Evolutionary conservation across 2,888 invertebrate species (phyloP).

Genomic region (Stenoptilia bipunctidactyla): DNA sequence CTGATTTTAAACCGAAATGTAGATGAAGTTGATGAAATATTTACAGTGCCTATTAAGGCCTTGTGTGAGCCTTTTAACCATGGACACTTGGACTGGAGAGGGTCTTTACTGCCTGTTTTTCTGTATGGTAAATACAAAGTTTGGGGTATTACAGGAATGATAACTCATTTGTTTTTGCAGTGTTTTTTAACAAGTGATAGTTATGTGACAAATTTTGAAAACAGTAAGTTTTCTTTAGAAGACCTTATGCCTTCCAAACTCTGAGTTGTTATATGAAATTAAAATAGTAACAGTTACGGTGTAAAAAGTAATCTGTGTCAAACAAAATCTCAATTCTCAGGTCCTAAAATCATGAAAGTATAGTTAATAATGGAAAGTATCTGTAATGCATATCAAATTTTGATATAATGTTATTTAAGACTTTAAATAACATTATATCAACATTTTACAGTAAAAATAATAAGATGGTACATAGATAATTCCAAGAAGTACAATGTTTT

Average conservation of each 20-base stretch:
- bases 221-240: slow-evolving; percentile 27
- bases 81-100: slow-evolving; percentile 74
- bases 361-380: too few species aligned
- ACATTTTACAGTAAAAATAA: too few species aligned
- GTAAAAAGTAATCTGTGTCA: too few species aligned
- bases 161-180: slow-evolving; percentile 77
- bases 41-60: slow-evolving; percentile 75
- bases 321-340: too few species aligned
- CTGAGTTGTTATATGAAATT: background rate
- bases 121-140: slow-evolving; percentile 71
- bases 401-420: too few species aligned
- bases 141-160: slow-evolving; percentile 84
- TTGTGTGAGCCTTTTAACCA: slow-evolving; percentile 73
- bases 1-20: slow-evolving; percentile 70
- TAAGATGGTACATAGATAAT: too few species aligned
- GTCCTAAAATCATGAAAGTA: too few species aligned
- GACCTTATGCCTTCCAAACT: slow-evolving; percentile 35
- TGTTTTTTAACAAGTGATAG: slow-evolving; percentile 35
- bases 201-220: slow-evolving; percentile 37
- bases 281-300: too few species aligned
- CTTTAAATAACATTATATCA: too few species aligned
- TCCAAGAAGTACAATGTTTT: too few species aligned
- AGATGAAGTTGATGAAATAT: slow-evolving; percentile 84
- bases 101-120: slow-evolving; percentile 58
- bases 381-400: too few species aligned